Conservation (phyloP, 2,888 invertebrate genomes). For the Sabatieria punctata region DNA sequence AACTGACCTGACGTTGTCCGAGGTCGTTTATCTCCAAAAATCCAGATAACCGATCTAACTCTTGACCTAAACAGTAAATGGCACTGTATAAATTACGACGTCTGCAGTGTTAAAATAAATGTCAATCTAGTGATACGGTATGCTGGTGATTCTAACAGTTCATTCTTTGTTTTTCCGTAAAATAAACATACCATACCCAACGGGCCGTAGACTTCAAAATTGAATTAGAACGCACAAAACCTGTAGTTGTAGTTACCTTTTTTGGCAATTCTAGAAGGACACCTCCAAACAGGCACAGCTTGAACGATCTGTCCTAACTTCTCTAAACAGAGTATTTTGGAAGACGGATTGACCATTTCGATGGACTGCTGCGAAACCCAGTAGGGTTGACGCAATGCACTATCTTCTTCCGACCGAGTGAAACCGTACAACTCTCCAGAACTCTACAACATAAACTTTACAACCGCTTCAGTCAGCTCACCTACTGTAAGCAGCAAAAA, state of each 20-base stretch:
- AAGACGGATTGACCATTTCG: background rate
- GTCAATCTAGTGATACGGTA: too few species aligned
- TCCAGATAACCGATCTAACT: constrained; percentile 20
- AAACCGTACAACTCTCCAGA: background rate
- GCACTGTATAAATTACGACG: too few species aligned
- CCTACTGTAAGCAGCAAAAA: background rate
- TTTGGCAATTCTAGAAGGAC: constrained; percentile 28
- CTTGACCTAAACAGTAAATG: too few species aligned
- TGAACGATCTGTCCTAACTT: constrained; percentile 29
- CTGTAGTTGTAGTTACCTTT: constrained; percentile 23
- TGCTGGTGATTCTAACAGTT: too few species aligned
- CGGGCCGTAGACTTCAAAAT: too few species aligned
- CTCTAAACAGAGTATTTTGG: constrained; percentile 18
- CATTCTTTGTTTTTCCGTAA: too few species aligned
- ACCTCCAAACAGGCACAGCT: constrained; percentile 26
- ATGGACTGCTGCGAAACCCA: constrained; percentile 1
- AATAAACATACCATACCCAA: too few species aligned
- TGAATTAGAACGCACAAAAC: too few species aligned
- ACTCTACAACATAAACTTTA: background rate
- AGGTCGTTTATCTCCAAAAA: constrained; percentile 43
- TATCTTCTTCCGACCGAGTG: background rate
- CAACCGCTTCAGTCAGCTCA: too few species aligned
- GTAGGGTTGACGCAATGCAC: constrained; percentile 1
- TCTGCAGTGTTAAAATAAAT: too few species aligned
- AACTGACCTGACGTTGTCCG: constrained; percentile 37